A percentile compares a stretch with the other conserved stretches of the same genome.
These are phyloP conservation scores for Pseudopodoces humilis DNA, from an alignment of 2,113 vertebrate species.

Conservation along the genomic window DNA sequence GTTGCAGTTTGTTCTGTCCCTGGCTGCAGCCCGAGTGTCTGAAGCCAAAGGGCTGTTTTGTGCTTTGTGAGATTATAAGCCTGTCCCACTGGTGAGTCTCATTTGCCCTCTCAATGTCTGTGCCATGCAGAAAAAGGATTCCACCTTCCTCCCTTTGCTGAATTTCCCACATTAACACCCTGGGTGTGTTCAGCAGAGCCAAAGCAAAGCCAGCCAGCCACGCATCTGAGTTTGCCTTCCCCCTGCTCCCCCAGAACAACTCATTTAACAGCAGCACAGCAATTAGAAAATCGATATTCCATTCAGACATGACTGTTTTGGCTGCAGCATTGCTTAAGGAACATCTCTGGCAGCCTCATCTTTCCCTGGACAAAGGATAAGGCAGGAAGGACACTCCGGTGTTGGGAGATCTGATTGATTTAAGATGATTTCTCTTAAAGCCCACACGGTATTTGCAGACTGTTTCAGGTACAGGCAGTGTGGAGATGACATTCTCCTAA, in stretches of 20 bases:
- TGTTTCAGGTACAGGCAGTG: background rate
- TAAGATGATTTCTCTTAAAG: background rate
- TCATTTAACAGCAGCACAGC: constrained; percentile 73
- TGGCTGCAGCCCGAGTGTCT: background rate
- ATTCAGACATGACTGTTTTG: background rate
- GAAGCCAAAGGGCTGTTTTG: background rate
- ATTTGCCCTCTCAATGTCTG: background rate
- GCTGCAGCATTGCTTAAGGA: constrained; percentile 33
- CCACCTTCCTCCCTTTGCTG: background rate
- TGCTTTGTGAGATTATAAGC: background rate
- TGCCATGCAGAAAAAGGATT: too few species aligned
- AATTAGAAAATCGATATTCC: constrained; percentile 76
- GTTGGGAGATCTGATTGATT: background rate
- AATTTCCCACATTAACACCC: constrained; percentile 37
- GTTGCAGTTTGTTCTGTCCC: background rate
- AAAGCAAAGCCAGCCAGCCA: constrained; percentile 43
- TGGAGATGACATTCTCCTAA: background rate
- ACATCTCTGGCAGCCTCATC: background rate
- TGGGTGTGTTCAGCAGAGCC: constrained; percentile 29
- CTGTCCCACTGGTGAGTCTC: background rate
- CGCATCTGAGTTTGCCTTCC: constrained; percentile 42
- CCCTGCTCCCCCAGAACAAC: constrained; percentile 46
- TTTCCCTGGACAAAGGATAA: background rate
- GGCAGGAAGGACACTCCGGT: background rate
- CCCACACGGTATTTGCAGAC: background rate